Evolutionary conservation across 23 tunicate species (phyloP).

Genomic region (Ciona savignyi): DNA sequence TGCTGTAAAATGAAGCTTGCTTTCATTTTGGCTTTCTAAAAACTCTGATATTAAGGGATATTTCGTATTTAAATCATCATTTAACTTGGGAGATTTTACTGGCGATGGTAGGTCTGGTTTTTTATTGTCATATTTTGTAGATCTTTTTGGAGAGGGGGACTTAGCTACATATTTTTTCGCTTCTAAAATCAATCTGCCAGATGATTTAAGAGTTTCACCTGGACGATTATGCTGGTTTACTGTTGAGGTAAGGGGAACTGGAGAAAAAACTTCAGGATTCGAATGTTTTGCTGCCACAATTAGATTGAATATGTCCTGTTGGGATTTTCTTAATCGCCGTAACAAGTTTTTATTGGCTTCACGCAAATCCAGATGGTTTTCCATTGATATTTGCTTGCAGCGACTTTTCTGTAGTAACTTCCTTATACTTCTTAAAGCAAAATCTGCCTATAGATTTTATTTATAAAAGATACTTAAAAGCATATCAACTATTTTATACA

Average conservation of each 20-base stretch:
- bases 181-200: conserved; percentile 5
- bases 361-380: conserved; percentile 11
- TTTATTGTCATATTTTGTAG: not conserved
- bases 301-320: conserved; percentile 23
- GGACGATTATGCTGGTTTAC: not conserved
- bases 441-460: too few relatives aligned
- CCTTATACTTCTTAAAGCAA: too few relatives aligned
- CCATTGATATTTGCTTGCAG: too few relatives aligned
- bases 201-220: conserved; percentile 1
- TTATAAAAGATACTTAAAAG: too few relatives aligned
- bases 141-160: conserved; percentile 3
- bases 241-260: conserved; percentile 46
- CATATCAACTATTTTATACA: too few relatives aligned
- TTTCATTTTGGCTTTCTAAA: not conserved
- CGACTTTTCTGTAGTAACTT: too few relatives aligned
- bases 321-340: conserved; percentile 18
- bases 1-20: not conserved
- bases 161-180: conserved; percentile 4
- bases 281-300: conserved; percentile 52
- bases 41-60: not conserved
- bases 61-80: not conserved
- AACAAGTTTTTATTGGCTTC: conserved; percentile 29
- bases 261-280: conserved; percentile 10
- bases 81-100: not conserved
- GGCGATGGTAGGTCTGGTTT: not conserved